Conservation (phyloP, 2,797 vertebrate genomes). For the Ceyx erithaca region DNA sequence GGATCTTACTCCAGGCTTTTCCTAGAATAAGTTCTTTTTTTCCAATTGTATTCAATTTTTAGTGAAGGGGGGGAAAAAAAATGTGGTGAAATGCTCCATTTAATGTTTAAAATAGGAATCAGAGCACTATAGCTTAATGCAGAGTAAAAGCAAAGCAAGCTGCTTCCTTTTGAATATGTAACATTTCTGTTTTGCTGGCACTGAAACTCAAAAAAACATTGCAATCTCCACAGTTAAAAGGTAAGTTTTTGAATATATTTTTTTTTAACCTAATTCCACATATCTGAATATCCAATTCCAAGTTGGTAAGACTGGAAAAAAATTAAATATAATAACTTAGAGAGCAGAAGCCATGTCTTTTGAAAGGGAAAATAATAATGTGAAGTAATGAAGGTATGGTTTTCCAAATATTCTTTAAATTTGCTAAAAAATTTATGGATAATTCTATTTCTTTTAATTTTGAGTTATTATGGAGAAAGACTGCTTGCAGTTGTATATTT, state of each 20-base stretch:
- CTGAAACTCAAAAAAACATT: background rate
- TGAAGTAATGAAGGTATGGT: background rate
- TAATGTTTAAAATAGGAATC: background rate
- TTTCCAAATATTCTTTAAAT: background rate
- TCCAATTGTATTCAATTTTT: background rate
- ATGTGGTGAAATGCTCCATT: background rate
- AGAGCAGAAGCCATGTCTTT: conserved; percentile 10
- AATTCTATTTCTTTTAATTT: background rate
- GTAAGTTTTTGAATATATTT: background rate
- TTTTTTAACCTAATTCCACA: background rate
- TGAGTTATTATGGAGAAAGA: background rate
- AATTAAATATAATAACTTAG: background rate
- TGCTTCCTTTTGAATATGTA: background rate
- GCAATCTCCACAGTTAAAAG: background rate
- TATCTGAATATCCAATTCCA: background rate
- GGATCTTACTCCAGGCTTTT: background rate
- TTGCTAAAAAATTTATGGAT: background rate
- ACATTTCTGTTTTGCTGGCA: background rate
- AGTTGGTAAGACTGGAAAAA: background rate
- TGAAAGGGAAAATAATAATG: background rate
- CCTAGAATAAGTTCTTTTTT: background rate
- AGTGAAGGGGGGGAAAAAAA: background rate
- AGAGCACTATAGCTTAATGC: background rate
- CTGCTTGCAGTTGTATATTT: background rate
- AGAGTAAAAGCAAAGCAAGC: background rate